phyloP scores from a whole-genome alignment of 2,888 invertebrate species.

The Drosophila imparisetae region DNA sequence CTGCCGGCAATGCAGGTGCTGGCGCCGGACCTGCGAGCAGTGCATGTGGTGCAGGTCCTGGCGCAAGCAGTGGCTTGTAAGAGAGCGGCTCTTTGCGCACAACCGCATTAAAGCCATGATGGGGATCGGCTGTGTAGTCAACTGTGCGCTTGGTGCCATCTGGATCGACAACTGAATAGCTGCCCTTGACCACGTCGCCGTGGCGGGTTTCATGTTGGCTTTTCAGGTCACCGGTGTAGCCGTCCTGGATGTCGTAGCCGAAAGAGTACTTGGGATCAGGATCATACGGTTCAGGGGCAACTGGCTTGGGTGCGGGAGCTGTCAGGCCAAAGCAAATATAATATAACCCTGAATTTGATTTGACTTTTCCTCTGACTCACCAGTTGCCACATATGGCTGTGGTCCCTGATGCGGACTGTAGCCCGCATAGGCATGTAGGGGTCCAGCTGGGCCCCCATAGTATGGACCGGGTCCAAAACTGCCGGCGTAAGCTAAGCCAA shows the following conservation, averaged over 20 bases:
- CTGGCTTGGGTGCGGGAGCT: slow-evolving; percentile 71
- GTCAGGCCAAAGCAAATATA: background rate
- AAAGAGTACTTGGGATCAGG: slow-evolving; percentile 85
- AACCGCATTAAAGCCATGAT: slow-evolving; percentile 85
- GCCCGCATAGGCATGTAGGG: slow-evolving; percentile 63
- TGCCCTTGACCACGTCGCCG: slow-evolving; percentile 88
- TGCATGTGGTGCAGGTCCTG: slow-evolving; percentile 55
- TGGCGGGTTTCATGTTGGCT: slow-evolving; percentile 88
- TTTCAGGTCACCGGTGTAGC: slow-evolving; percentile 85
- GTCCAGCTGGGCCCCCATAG: slow-evolving; percentile 73
- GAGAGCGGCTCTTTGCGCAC: slow-evolving; percentile 83
- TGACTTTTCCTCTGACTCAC: slow-evolving; percentile 41
- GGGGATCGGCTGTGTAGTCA: slow-evolving; percentile 86
- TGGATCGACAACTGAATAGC: slow-evolving; percentile 86
- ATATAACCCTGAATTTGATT: no score
- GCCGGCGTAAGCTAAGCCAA: slow-evolving; percentile 77
- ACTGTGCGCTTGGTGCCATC: slow-evolving; percentile 88
- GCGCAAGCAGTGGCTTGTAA: slow-evolving; percentile 72
- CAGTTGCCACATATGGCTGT: slow-evolving; percentile 70
- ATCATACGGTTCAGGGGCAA: slow-evolving; percentile 83
- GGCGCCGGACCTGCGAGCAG: slow-evolving; percentile 56
- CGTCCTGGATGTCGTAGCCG: slow-evolving; percentile 86
- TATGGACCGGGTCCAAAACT: slow-evolving; percentile 76
- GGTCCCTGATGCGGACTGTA: slow-evolving; percentile 72
- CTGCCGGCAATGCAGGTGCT: slow-evolving; percentile 73